Evolutionary conservation across 2,888 invertebrate genomes (phyloP).

Genomic region (Drosophila nigritarsus): DNA sequence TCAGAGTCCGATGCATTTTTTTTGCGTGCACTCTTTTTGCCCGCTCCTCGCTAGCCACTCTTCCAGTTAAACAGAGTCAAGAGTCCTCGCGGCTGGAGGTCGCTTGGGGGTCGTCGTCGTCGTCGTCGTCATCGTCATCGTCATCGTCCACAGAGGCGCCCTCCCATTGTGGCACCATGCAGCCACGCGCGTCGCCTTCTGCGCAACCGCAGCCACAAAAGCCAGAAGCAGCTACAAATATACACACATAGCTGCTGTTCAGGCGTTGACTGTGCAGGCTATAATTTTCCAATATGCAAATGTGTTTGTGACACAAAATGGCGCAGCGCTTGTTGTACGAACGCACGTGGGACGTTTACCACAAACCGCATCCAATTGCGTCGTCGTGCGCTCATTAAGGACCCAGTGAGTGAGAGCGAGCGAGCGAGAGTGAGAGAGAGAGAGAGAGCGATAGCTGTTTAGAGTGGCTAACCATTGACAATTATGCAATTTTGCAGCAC

Average conservation of each 20-base stretch:
- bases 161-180: constrained; percentile 84
- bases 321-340: constrained; percentile 55
- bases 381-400: constrained; percentile 53
- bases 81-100: constrained; percentile 78
- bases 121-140: constrained; percentile 64
- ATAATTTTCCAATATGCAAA: constrained; percentile 80
- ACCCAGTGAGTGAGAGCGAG: constrained; percentile 4
- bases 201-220: constrained; percentile 77
- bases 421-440: not conserved
- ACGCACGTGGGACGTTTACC: constrained; percentile 49
- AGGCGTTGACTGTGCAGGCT: constrained; percentile 51
- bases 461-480: constrained; percentile 62
- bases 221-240: constrained; percentile 57
- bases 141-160: constrained; percentile 74
- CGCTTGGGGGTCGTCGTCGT: constrained; percentile 65
- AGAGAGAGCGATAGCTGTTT: constrained; percentile 22
- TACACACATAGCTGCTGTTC: constrained; percentile 24
- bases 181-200: constrained; percentile 82
- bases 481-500: constrained; percentile 78
- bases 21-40: constrained; percentile 57
- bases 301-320: constrained; percentile 74
- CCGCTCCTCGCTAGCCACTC: constrained; percentile 21
- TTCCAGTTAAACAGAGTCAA: constrained; percentile 65
- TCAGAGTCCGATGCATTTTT: constrained; percentile 65
- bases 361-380: constrained; percentile 39